These are phyloP conservation scores for Actenoides lindsayi DNA, from an alignment of 2,113 vertebrate species.

Conservation along the genomic window DNA sequence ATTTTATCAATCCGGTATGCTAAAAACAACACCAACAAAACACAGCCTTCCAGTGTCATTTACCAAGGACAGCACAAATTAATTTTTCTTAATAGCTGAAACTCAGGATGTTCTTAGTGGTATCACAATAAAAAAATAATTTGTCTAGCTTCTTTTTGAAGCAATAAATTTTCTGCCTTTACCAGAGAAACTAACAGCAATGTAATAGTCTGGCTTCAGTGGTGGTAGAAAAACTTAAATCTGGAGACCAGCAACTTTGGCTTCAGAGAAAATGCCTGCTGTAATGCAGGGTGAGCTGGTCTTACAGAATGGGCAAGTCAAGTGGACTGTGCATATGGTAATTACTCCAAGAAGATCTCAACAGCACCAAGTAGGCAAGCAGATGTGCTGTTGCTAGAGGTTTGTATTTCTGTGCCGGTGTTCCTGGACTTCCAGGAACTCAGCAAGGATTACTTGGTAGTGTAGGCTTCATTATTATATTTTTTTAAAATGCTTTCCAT, in stretches of 20 bases:
- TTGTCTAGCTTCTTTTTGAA: neutral
- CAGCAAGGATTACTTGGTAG: slow-evolving; percentile 22
- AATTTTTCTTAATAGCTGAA: slow-evolving; percentile 2
- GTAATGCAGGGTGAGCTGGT: neutral
- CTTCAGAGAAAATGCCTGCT: neutral
- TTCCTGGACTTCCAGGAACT: slow-evolving; percentile 45
- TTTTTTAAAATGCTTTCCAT: slow-evolving; percentile 15
- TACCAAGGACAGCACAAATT: slow-evolving; percentile 1
- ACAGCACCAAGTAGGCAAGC: neutral
- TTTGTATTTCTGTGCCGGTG: neutral
- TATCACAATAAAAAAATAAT: neutral
- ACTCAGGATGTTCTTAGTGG: neutral
- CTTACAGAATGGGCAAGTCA: neutral
- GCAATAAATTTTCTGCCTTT: neutral
- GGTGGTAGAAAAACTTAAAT: neutral
- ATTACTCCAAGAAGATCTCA: neutral
- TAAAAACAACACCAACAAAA: slow-evolving; percentile 1
- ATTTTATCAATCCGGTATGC: slow-evolving; percentile 65
- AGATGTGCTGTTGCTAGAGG: neutral
- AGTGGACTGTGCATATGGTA: neutral
- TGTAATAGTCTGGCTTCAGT: neutral
- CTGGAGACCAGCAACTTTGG: neutral
- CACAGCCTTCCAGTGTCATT: neutral
- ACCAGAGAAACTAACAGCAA: neutral
- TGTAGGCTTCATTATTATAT: slow-evolving; percentile 3